Conservation (phyloP, 2,113 vertebrate genomes). For the Crocuta crocuta region DNA sequence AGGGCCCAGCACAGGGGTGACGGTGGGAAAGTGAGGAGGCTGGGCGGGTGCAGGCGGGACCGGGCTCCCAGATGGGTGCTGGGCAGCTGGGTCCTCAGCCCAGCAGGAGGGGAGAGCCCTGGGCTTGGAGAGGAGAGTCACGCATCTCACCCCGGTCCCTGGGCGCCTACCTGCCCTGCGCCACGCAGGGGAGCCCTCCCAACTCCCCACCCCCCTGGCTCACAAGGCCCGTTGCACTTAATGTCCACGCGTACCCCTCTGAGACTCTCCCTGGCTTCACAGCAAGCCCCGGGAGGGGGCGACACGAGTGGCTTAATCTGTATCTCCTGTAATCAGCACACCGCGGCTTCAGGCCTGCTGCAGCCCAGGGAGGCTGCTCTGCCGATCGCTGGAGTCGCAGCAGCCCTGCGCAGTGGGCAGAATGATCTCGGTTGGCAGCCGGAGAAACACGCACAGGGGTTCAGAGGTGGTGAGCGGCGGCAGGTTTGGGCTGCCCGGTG, state of each 20-base stretch:
- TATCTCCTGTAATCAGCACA: accelerated
- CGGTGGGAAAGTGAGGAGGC: too few relatives aligned
- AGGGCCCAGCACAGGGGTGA: not conserved
- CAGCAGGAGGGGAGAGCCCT: not conserved
- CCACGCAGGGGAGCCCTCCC: not conserved
- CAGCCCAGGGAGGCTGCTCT: accelerated
- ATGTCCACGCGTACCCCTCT: accelerated
- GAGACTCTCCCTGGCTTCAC: not conserved
- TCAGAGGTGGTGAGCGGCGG: not conserved
- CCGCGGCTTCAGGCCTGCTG: accelerated
- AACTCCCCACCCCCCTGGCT: not conserved
- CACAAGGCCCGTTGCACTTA: not conserved
- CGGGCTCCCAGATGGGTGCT: not conserved
- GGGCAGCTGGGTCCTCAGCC: not conserved
- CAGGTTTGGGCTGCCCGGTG: not conserved
- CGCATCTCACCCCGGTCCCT: not conserved
- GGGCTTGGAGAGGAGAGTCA: too few relatives aligned
- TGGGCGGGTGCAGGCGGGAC: not conserved
- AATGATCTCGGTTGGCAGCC: not conserved
- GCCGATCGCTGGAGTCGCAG: not conserved
- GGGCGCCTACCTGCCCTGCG: not conserved
- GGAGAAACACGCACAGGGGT: not conserved
- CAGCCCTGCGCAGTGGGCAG: not conserved
- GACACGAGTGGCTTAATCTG: accelerated
- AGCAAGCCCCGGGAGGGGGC: not conserved